Base-by-base conservation (phyloP, 2,888 invertebrate genomes). In the Scelioninae gen. 1 region DNA sequence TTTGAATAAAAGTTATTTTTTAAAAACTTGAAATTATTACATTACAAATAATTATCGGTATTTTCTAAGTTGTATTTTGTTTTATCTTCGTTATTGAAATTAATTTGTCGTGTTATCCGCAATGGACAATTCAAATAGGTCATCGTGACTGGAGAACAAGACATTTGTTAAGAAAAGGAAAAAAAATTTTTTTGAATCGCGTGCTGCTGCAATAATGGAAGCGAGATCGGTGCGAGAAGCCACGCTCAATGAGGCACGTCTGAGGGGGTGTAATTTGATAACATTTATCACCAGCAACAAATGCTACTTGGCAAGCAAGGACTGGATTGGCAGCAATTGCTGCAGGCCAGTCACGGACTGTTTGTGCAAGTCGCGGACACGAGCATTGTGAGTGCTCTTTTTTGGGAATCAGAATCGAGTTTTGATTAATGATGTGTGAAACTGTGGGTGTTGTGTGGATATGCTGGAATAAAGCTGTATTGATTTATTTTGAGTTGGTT, bases 211-310 rank as follows among this genome's bases (percentile, higher is more conserved):
- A n/a, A 32, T 51, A 51, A 88, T 88, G 87, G 83, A 88, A 74
- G 81, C 74, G 38, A 85, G 86, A 74, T 84, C 85, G 85, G 85
- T 88, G 78, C 86, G 90, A 71, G 87, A 86, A 75, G 85, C 84
- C 55, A 79, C 90, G 72, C 62, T 88, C 68, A 86, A 89, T 82
- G 91, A 90, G 65, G 86, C 88, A 43, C 90, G 91, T 51, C 71
- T 88, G 62, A 85, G 84, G 71, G 89, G 91, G 53, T 92, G 92
- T 87, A 88, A 88, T 84, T 84, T 92, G 75, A 88, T 92, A 86
- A 92, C 91, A 51, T 86, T 91, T 60, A 85, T 92, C 79, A 91
- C 92, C 45, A 92, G 92, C 83, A 91, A 90, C 88, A 90, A 88
- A 83, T 87, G 87, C 78, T 92, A 92, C 84, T 82, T 92, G 78